Evolutionary conservation across 30 jellyfish, hydroid and myxozoan genomes (phyloP), one percentile per base, ranked within the genome.

Genomic region (Aurelia aurita): DNA sequence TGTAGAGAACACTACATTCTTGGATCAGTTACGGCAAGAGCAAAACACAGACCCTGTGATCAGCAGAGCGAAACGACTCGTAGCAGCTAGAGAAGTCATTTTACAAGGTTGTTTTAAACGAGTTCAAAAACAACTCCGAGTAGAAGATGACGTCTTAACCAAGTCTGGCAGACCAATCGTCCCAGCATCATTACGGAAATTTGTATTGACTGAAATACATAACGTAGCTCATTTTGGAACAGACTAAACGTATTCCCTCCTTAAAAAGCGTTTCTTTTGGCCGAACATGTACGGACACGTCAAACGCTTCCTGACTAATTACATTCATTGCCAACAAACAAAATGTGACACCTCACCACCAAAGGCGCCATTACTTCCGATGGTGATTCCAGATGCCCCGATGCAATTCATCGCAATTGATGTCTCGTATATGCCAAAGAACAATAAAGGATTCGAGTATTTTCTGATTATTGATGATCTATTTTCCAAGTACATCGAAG

Each of bases 321-420:
- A 85, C 54, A 25, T 12, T 29, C 18, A 14, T 22, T 80, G 86
- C 54, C 91, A 80, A 80, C 72, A 67, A 53, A 47, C 91, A 23
- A 80, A 80, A 80, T 64, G 91, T 67, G 84, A 26, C 66, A 23
- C 76, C 11, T 14, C 55, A n/a, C 63, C 85, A 14, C 91, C 91
- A 44, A 80, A 80, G 35, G 91, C 86, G 47, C 91, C 86, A 3
- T 51, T 80, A 63, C 49, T 80, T n/a, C 84, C 70, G 8, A 74
- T 80, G 82, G 21, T 67, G 14, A 53, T 53, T n/a, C 91, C 91
- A 14, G 86, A 80, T 46, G 91, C 86, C 11, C 91, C 91, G 13
- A 80, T 65, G 91, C 91, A 80, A 35, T 54, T 80, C 13, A 61
- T 80, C 28, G 27, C 91, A 21, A 68, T 80, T 5, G 84, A 80